These are phyloP conservation scores for Pseudomyrmex dendroicus DNA, from an alignment of 1,140 invertebrate genomes.

Conservation along the genomic window DNA sequence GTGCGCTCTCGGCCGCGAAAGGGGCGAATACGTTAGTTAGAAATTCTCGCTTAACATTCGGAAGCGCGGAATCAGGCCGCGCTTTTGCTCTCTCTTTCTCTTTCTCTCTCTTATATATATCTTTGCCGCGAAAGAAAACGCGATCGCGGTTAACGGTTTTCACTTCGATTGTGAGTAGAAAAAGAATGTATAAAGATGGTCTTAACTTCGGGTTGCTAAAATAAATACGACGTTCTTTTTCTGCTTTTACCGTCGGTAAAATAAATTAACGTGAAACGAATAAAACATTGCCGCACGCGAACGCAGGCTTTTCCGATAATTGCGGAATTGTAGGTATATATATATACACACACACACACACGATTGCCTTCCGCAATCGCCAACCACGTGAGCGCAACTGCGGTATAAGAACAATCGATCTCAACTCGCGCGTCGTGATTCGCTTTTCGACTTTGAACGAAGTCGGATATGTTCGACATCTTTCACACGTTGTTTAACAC, in stretches of 20 bases:
- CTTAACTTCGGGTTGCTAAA: slow-evolving; percentile 19
- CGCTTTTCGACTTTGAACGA: slow-evolving; percentile 57
- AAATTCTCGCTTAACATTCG: slow-evolving; percentile 46
- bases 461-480: slow-evolving; percentile 48
- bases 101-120: background rate
- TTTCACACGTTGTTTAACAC: slow-evolving; percentile 36
- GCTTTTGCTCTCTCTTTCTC: background rate
- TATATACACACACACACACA: no score
- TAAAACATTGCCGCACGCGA: background rate
- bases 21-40: slow-evolving; percentile 51
- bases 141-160: background rate
- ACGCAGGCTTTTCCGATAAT: slow-evolving; percentile 30
- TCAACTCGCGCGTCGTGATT: slow-evolving; percentile 54
- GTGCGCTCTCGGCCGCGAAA: slow-evolving; percentile 23
- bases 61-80: slow-evolving; percentile 26
- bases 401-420: slow-evolving; percentile 59
- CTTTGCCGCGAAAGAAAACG: background rate
- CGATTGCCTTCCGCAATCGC: background rate
- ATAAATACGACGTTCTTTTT: background rate
- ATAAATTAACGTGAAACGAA: slow-evolving; percentile 5
- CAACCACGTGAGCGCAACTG: background rate
- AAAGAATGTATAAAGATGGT: slow-evolving; percentile 7
- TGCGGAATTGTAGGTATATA: slow-evolving; percentile 1
- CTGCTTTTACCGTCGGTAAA: background rate
- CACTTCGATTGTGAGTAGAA: slow-evolving; percentile 11